phyloP scores from a whole-genome alignment of 2,797 vertebrate genomes.

The Remorina albescens region DNA sequence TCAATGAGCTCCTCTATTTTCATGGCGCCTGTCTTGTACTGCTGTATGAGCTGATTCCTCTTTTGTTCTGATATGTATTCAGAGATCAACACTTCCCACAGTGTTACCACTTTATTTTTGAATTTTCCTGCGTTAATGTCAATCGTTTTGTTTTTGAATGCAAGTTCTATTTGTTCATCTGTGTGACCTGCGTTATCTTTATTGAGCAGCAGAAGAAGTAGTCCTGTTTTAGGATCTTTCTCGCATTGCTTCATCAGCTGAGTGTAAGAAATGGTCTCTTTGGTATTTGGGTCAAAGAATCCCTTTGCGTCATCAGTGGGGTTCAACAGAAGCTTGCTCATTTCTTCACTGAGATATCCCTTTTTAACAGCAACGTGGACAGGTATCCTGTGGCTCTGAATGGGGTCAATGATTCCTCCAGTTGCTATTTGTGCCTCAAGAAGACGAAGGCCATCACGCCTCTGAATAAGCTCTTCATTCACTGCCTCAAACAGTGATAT shows the following conservation, averaged over 20 bases:
- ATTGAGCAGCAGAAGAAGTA: constrained; percentile 79
- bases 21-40: constrained; percentile 78
- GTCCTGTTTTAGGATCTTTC: constrained; percentile 74
- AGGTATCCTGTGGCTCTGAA: constrained; percentile 86
- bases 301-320: constrained; percentile 83
- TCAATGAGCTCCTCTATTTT: constrained; percentile 84
- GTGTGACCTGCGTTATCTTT: constrained; percentile 55
- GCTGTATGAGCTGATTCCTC: constrained; percentile 84
- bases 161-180: constrained; percentile 80
- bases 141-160: constrained; percentile 77
- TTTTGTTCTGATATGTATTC: constrained; percentile 87
- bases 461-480: constrained; percentile 72
- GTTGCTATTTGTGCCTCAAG: constrained; percentile 88
- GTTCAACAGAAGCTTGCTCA: constrained; percentile 79
- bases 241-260: constrained; percentile 87
- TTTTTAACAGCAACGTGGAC: constrained; percentile 84
- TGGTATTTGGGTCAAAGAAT: constrained; percentile 91
- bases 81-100: constrained; percentile 90
- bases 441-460: constrained; percentile 73
- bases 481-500: constrained; percentile 83
- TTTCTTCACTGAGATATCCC: constrained; percentile 85
- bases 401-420: constrained; percentile 89
- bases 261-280: constrained; percentile 88
- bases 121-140: constrained; percentile 82
- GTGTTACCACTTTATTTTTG: constrained; percentile 76